These are phyloP conservation scores for Priocnemis perturbator DNA, from an alignment of 2,888 invertebrate genomes.

Conservation along the genomic window DNA sequence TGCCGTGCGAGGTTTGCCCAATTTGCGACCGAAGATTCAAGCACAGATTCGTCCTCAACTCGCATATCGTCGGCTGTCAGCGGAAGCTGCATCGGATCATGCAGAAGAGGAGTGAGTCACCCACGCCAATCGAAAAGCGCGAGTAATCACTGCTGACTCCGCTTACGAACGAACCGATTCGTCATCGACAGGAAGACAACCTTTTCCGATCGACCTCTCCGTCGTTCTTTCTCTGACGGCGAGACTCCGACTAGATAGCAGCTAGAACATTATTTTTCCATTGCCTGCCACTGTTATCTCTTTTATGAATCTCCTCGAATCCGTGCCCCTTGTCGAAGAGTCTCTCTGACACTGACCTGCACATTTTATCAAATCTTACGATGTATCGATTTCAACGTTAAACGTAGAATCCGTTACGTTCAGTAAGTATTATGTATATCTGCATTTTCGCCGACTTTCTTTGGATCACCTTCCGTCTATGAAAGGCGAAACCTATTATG, in stretches of 20 bases:
- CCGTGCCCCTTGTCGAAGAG: too few species aligned
- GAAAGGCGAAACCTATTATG: too few species aligned
- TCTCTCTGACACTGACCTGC: neutral
- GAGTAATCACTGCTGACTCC: constrained; percentile 20
- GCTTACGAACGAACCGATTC: neutral
- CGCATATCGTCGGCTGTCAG: constrained; percentile 68
- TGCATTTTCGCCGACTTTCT: too few species aligned
- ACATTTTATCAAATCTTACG: too few species aligned
- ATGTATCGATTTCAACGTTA: too few species aligned
- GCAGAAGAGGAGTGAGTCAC: constrained; percentile 51
- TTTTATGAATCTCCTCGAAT: neutral
- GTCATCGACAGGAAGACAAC: neutral
- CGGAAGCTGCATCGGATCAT: constrained; percentile 56
- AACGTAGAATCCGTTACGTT: too few species aligned
- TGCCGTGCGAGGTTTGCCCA: constrained; percentile 73
- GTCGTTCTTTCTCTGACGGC: too few species aligned
- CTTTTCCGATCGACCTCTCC: neutral
- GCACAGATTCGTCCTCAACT: constrained; percentile 73
- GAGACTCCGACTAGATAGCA: too few species aligned
- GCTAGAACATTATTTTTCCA: neutral
- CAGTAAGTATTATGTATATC: too few species aligned
- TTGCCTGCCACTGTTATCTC: neutral
- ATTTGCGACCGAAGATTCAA: constrained; percentile 74
- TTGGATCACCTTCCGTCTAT: too few species aligned
- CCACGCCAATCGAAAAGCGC: constrained; percentile 17